These are phyloP conservation scores for Drosophila rellima DNA, from an alignment of 2,888 invertebrate species.

Conservation along the genomic window DNA sequence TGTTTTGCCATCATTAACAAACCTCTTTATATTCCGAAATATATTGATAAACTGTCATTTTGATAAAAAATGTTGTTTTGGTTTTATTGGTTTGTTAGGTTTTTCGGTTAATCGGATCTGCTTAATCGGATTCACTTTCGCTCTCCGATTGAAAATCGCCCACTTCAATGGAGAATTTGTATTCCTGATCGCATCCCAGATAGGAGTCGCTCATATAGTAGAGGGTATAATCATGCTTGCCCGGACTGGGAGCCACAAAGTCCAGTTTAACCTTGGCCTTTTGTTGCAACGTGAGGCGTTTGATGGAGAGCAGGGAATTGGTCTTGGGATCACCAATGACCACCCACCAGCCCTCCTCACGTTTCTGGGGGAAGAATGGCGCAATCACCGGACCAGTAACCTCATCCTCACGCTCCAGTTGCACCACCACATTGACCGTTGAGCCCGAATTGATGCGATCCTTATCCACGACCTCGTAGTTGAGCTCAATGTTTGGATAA, in stretches of 20 bases:
- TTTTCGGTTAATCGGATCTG: background rate
- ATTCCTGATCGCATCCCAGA: conserved; percentile 99
- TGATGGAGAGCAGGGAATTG: conserved; percentile 98
- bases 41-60: conserved; percentile 5
- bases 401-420: conserved; percentile 98
- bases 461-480: conserved; percentile 94
- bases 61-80: conserved; percentile 23
- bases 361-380: conserved; percentile 98
- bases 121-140: conserved; percentile 87
- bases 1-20: background rate
- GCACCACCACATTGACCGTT: conserved; percentile 95
- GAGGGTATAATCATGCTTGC: conserved; percentile 95
- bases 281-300: conserved; percentile 97
- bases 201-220: conserved; percentile 99
- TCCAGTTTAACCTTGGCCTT: conserved; percentile 91
- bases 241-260: conserved; percentile 96
- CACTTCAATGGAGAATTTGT: conserved; percentile 95
- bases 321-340: conserved; percentile 98
- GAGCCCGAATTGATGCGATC: conserved; percentile 93
- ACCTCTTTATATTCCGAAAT: background rate
- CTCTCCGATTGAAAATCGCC: conserved; percentile 90
- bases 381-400: conserved; percentile 98
- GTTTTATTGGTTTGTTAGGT: conserved; percentile 20
- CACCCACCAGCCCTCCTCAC: conserved; percentile 99
- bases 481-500: conserved; percentile 99